phyloP scores from a whole-genome alignment of 2,113 vertebrate genomes.

The Scophthalmus maximus region DNA sequence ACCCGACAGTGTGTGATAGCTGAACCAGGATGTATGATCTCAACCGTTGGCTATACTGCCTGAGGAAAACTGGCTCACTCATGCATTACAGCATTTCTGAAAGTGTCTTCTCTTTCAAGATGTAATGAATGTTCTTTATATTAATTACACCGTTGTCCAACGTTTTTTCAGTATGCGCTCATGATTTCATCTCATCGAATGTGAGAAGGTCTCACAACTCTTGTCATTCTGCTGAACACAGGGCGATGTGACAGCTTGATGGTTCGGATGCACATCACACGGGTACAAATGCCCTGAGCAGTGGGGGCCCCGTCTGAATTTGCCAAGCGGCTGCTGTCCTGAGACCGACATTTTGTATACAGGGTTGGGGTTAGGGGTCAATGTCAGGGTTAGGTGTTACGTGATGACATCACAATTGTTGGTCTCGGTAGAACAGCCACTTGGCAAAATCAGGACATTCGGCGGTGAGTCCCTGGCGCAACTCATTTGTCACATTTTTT shows the following conservation, averaged over 20 bases:
- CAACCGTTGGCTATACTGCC: neutral
- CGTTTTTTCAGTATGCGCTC: neutral
- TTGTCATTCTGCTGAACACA: neutral
- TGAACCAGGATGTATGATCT: neutral
- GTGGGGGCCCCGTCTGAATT: too few species aligned
- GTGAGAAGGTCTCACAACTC: neutral
- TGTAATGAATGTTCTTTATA: neutral
- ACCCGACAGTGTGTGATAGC: neutral
- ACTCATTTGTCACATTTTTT: too few species aligned
- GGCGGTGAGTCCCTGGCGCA: too few species aligned
- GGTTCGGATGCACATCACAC: neutral
- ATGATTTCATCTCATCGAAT: neutral
- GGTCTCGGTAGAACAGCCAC: too few species aligned
- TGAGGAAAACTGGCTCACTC: neutral
- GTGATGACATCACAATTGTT: too few species aligned
- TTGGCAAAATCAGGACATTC: too few species aligned
- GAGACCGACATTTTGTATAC: too few species aligned
- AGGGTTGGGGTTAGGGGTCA: too few species aligned
- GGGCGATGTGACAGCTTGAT: neutral
- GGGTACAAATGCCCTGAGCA: neutral
- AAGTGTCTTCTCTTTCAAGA: neutral
- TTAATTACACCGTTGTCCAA: neutral
- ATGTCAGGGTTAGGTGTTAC: too few species aligned
- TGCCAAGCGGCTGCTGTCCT: too few species aligned
- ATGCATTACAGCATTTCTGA: neutral